Percentiles rank a stretch among this genome's conserved stretches.
These are phyloP conservation scores for Larimichthys polyactis DNA, from an alignment of 2,113 vertebrate genomes.

Conservation along the genomic window DNA sequence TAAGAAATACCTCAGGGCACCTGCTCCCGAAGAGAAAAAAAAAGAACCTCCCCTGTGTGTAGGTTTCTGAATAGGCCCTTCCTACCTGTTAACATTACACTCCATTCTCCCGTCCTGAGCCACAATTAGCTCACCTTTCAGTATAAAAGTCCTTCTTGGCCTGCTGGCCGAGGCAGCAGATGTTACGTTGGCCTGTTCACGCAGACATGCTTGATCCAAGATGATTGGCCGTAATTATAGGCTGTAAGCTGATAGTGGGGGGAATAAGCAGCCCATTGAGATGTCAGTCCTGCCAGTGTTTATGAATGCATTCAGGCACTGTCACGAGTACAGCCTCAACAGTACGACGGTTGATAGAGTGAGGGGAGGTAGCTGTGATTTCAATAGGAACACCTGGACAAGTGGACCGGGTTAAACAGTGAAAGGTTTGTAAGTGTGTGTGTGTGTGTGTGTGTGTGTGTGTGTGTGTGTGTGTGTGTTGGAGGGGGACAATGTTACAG, in stretches of 20 bases:
- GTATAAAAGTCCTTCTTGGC: slow-evolving; percentile 57
- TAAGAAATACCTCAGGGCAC: slow-evolving; percentile 71
- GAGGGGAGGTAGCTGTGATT: slow-evolving; percentile 42
- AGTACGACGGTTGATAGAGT: slow-evolving; percentile 52
- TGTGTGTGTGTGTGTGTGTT: slow-evolving; percentile 23
- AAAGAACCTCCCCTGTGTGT: slow-evolving; percentile 26
- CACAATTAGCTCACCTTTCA: slow-evolving; percentile 78
- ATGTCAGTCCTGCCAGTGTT: slow-evolving; percentile 80
- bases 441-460: slow-evolving; percentile 7
- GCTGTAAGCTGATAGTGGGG: slow-evolving; percentile 85
- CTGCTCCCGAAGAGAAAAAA: slow-evolving; percentile 43
- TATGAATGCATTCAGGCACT: slow-evolving; percentile 73
- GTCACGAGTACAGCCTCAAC: slow-evolving; percentile 58
- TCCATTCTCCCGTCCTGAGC: slow-evolving; percentile 37
- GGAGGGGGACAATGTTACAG: slow-evolving; percentile 13
- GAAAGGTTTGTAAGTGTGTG: slow-evolving; percentile 53
- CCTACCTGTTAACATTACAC: slow-evolving; percentile 63
- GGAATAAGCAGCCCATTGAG: slow-evolving; percentile 80
- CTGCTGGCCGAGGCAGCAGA: slow-evolving; percentile 78
- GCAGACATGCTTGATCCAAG: slow-evolving; percentile 82
- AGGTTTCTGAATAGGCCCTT: slow-evolving; percentile 57
- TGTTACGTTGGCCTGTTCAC: slow-evolving; percentile 80
- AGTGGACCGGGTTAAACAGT: slow-evolving; percentile 53
- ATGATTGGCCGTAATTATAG: slow-evolving; percentile 86
- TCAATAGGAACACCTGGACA: slow-evolving; percentile 78